Percentiles rank a stretch among this genome's conserved stretches.
Conservation (phyloP, 2,888 invertebrate genomes). For the Prosopocoilus inquinatus region DNA sequence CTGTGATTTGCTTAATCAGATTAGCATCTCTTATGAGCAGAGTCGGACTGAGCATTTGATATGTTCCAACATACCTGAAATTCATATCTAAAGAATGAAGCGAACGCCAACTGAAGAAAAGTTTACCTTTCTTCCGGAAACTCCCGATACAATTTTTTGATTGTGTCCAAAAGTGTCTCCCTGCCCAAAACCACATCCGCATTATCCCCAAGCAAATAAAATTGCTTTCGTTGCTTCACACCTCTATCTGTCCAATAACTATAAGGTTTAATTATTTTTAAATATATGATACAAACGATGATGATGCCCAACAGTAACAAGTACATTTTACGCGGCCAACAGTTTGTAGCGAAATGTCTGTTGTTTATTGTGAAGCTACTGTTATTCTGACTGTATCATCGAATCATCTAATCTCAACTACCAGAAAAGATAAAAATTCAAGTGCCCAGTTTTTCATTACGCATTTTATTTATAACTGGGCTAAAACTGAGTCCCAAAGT, state of each 20-base stretch:
- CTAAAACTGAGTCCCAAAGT: too few relatives aligned
- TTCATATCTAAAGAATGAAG: neutral
- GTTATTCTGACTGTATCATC: too few relatives aligned
- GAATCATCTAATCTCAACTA: too few relatives aligned
- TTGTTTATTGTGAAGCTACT: too few relatives aligned
- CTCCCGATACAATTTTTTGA: neutral
- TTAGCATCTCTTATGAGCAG: conserved; percentile 36
- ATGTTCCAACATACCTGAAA: conserved; percentile 33
- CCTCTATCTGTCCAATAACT: neutral
- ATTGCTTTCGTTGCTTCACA: neutral
- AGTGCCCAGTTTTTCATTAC: too few relatives aligned
- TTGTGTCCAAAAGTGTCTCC: neutral
- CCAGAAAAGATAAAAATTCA: too few relatives aligned
- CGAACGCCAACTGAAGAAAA: neutral
- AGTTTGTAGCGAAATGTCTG: too few relatives aligned
- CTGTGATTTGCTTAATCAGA: conserved; percentile 42
- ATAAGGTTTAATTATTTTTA: neutral
- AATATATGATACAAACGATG: neutral
- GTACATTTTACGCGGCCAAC: neutral
- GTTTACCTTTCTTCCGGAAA: neutral
- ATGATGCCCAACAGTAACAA: neutral
- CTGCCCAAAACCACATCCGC: neutral
- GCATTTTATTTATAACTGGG: too few relatives aligned
- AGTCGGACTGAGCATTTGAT: conserved; percentile 27
- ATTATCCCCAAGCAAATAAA: neutral